Evolutionary conservation across 2,888 invertebrate genomes (phyloP), one percentile per base, ranked within the genome.

Genomic region (Xanthostigma xanthostigma): DNA sequence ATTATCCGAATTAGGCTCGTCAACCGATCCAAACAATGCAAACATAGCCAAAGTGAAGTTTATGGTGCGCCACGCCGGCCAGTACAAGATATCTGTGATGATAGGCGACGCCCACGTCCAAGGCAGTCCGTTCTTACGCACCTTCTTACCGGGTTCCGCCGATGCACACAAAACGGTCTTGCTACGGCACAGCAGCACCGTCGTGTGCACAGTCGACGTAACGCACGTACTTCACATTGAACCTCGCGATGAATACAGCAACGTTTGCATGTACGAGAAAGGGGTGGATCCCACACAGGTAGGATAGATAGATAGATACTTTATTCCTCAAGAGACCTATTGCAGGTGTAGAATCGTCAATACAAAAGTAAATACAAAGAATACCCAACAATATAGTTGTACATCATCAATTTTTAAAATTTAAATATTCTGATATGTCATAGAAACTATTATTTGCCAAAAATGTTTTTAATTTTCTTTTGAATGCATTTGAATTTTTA

Each of bases 171-270:
- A 88, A 60, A 88, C 90, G 38, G 78, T 86, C 14, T 88, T 93
- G 62, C 78, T 85, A 58, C 78, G 84, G 55, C 85, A 86, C 60
- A 84, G 84, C 57, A 86, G 86, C 52, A 89, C 88, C 36, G 85
- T 91, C 34, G 84, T 91, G 50, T 87, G 87, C 67, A 84, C 84
- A 44, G 83, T 83, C 8, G 83, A 78, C 40, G 74, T 82, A 46
- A 78, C 84, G 42, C 85, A 89, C 60, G 68, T 78, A 47, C 74
- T 94, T 64, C 81, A 82, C 63, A 79, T 94, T 60, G 91, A 91
- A 63, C 92, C 93, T n/a, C 74, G 92, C 51, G 94, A 94, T 70
- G 84, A 85, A 64, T 92, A 84, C 67, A 88, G 89, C 62, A 94
- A 94, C 67, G 71, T 81, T n/a, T 88, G 88, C 59, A 64, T 71